A percentile compares a stretch with the other conserved stretches of the same genome.
Evolutionary conservation across 2,888 invertebrate genomes (phyloP).

Genomic region (Melangyna quadrimaculata): DNA sequence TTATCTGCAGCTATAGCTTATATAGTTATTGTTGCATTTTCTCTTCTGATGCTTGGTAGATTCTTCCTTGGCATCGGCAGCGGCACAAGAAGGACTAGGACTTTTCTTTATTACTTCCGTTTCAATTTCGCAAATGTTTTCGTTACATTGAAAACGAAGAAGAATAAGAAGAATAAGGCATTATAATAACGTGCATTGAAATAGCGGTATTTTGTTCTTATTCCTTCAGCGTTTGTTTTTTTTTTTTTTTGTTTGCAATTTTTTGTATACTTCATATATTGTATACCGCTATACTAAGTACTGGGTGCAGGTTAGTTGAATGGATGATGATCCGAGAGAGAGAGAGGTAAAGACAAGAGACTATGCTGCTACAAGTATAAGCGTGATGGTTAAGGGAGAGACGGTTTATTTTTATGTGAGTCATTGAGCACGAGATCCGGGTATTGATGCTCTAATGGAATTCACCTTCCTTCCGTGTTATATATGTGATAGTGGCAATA

Average conservation of each 20-base stretch:
- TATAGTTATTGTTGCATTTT: slow-evolving; percentile 62
- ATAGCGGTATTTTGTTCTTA: slow-evolving; percentile 61
- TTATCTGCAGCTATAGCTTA: slow-evolving; percentile 49
- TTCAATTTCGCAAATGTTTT: slow-evolving; percentile 72
- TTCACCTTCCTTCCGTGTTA: slow-evolving; percentile 59
- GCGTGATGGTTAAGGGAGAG: slow-evolving; percentile 26
- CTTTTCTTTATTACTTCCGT: slow-evolving; percentile 69
- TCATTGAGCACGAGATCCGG: slow-evolving; percentile 67
- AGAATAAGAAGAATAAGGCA: slow-evolving; percentile 23
- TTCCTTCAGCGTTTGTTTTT: background rate
- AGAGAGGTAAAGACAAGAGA: background rate
- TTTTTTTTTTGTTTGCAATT: background rate
- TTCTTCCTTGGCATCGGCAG: background rate
- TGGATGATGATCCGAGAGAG: background rate
- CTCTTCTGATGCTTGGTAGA: background rate
- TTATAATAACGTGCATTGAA: slow-evolving; percentile 65
- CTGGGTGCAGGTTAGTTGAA: background rate
- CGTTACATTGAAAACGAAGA: slow-evolving; percentile 59
- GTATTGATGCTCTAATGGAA: slow-evolving; percentile 69
- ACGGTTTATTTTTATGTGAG: slow-evolving; percentile 68
- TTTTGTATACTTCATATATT: background rate
- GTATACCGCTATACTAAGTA: background rate
- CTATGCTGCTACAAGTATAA: background rate
- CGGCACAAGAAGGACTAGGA: slow-evolving; percentile 12
- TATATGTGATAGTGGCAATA: slow-evolving; percentile 43